phyloP scores from a whole-genome alignment of 2,113 vertebrate genomes.

The Eclectus roratus region DNA sequence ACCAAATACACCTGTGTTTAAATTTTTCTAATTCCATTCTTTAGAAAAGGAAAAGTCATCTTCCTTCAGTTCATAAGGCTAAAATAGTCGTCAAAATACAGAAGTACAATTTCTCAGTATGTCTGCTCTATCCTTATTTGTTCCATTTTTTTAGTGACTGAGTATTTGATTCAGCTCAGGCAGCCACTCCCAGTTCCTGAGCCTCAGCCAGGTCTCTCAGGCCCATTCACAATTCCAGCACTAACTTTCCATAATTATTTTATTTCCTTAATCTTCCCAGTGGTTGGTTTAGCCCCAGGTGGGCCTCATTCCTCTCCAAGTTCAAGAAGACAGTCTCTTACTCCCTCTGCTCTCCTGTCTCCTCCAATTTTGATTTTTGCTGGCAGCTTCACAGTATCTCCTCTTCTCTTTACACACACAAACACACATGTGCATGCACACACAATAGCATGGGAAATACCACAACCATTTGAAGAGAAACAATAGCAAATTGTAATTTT shows the following conservation, averaged over 20 bases:
- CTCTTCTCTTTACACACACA: neutral
- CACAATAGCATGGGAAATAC: slow-evolving; percentile 2
- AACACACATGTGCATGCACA: neutral
- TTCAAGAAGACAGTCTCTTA: slow-evolving; percentile 67
- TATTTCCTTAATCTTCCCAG: slow-evolving; percentile 77
- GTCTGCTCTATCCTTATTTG: slow-evolving; percentile 31
- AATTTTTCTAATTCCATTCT: slow-evolving; percentile 8
- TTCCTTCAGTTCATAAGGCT: neutral
- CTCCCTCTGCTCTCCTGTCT: slow-evolving; percentile 64
- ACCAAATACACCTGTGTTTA: neutral
- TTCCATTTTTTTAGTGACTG: slow-evolving; percentile 57
- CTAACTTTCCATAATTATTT: slow-evolving; percentile 74
- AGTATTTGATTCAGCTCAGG: slow-evolving; percentile 60
- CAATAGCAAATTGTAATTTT: neutral
- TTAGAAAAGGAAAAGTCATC: neutral
- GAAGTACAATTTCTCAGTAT: slow-evolving; percentile 8
- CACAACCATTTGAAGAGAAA: neutral
- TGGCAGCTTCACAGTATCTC: slow-evolving; percentile 32
- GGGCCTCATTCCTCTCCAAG: slow-evolving; percentile 65
- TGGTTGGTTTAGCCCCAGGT: slow-evolving; percentile 66
- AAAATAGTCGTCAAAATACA: slow-evolving; percentile 17
- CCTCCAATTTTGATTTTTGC: slow-evolving; percentile 63
- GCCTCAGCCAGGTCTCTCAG: slow-evolving; percentile 67
- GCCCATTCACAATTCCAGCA: slow-evolving; percentile 72
- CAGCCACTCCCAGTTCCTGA: slow-evolving; percentile 64